Conservation (phyloP, 2,113 vertebrate species). For the Thomomys bottae region DNA sequence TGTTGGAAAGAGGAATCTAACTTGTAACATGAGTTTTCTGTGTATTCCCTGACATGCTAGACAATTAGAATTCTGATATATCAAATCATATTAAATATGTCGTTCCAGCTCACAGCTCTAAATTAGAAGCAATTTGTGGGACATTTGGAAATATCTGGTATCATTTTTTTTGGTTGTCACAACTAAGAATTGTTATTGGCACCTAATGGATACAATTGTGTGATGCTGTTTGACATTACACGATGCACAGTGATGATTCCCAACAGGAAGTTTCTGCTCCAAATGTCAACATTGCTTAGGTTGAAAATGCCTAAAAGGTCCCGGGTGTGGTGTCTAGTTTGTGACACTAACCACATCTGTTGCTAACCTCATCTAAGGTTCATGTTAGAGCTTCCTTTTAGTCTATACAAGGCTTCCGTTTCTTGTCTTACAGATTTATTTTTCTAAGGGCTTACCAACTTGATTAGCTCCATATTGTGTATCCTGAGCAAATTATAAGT, state of each 20-base stretch:
- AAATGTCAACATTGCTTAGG: neutral
- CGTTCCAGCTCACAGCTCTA: neutral
- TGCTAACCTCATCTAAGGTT: neutral
- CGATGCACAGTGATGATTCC: no score
- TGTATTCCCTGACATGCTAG: neutral
- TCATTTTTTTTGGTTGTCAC: neutral
- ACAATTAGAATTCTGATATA: neutral
- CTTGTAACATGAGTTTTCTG: neutral
- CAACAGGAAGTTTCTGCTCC: neutral
- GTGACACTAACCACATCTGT: neutral
- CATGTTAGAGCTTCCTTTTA: neutral
- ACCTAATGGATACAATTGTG: neutral
- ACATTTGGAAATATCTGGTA: neutral
- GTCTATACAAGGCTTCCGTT: neutral
- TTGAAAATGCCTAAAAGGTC: neutral
- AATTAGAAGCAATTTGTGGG: neutral
- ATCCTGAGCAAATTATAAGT: neutral
- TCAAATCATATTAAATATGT: neutral
- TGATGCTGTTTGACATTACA: neutral
- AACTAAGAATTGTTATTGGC: neutral
- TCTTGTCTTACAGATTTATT: neutral
- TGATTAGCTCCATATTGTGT: neutral
- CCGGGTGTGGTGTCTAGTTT: neutral
- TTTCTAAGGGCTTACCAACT: neutral
- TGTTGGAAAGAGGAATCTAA: neutral